phyloP scores from a whole-genome alignment of 2,113 vertebrate genomes.

The Asarcornis scutulata region DNA sequence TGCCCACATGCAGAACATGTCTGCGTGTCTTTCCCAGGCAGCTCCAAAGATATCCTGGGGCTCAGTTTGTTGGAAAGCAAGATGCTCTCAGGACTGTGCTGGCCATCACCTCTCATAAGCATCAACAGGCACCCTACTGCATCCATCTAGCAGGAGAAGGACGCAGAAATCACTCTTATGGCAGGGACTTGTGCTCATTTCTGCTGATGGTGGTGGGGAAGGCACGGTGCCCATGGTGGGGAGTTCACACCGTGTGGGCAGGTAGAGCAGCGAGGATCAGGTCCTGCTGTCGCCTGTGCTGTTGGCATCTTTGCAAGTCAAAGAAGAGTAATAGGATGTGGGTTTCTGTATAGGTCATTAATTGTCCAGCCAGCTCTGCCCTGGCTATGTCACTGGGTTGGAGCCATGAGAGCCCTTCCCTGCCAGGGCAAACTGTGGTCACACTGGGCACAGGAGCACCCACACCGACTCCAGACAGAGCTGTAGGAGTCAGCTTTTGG shows the following conservation, averaged over 20 bases:
- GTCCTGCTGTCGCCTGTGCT: neutral
- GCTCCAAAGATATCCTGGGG: neutral
- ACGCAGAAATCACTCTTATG: neutral
- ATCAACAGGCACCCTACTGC: fast-evolving
- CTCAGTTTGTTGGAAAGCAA: neutral
- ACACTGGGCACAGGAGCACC: fast-evolving
- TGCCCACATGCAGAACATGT: neutral
- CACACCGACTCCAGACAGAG: fast-evolving
- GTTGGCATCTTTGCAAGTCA: neutral
- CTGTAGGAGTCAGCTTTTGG: neutral
- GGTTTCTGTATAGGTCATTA: neutral
- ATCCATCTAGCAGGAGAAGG: neutral
- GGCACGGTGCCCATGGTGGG: no score
- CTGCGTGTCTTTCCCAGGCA: neutral
- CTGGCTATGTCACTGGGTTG: neutral
- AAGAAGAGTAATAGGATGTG: neutral
- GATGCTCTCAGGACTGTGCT: neutral
- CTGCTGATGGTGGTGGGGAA: neutral
- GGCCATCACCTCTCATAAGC: neutral
- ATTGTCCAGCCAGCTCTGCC: neutral
- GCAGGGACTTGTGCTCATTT: fast-evolving
- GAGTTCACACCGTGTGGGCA: no score
- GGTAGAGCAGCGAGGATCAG: neutral
- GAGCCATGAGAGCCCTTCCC: fast-evolving
- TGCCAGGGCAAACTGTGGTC: neutral